Conservation (phyloP, 1,140 invertebrate species). For the Ooceraea biroi region DNA sequence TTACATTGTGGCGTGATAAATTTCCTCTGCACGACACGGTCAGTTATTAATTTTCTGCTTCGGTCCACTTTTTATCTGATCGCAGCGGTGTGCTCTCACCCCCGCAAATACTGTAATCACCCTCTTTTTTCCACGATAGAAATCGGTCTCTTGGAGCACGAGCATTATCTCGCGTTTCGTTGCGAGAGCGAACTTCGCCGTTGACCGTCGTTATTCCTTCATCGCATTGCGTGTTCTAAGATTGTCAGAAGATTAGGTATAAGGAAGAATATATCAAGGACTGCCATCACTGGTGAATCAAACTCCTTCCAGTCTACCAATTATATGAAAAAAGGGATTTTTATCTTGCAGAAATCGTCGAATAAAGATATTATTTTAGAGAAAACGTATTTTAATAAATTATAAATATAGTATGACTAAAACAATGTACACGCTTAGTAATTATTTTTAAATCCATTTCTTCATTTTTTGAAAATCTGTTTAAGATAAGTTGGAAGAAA, state of each 20-base stretch:
- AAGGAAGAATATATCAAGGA: conserved; percentile 10
- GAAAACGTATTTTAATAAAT: background rate
- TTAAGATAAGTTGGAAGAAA: background rate
- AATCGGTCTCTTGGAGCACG: conserved; percentile 37
- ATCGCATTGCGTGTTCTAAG: conserved; percentile 15
- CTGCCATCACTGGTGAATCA: background rate
- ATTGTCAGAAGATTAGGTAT: conserved; percentile 9
- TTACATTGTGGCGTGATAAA: conserved; percentile 38
- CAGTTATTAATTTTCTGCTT: conserved; percentile 49
- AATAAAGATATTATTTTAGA: too few species aligned
- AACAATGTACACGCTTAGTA: background rate
- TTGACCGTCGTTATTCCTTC: conserved; percentile 45
- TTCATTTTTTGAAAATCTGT: background rate
- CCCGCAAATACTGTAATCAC: conserved; percentile 28
- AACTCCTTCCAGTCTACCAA: background rate
- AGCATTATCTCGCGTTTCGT: conserved; percentile 23
- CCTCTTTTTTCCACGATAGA: conserved; percentile 17
- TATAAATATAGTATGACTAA: background rate
- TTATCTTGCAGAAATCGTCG: background rate
- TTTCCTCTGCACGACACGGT: conserved; percentile 12
- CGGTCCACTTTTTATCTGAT: conserved; percentile 52
- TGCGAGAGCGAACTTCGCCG: conserved; percentile 36
- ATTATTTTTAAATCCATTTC: background rate
- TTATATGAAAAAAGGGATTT: background rate
- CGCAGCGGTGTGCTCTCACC: background rate